These are phyloP conservation scores for Saimiri boliviensis DNA, from an alignment of 2,113 vertebrate species.

Conservation along the genomic window DNA sequence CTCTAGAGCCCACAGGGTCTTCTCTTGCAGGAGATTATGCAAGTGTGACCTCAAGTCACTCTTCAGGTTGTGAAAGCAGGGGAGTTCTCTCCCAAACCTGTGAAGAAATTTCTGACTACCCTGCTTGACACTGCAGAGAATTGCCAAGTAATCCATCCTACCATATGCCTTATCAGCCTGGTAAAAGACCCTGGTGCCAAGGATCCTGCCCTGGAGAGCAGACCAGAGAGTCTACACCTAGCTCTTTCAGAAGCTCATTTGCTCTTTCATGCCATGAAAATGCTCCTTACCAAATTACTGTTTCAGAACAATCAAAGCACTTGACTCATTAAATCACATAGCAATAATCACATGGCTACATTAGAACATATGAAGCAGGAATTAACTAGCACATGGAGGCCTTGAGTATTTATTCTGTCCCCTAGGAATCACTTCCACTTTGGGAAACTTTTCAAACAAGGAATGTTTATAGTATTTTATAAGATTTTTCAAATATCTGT, in stretches of 20 bases:
- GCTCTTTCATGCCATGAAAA: background rate
- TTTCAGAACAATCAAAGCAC: background rate
- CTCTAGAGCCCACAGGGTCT: background rate
- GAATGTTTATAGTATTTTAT: background rate
- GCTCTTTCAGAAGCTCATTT: background rate
- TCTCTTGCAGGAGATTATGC: background rate
- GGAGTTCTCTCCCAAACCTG: too few species aligned
- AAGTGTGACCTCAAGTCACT: background rate
- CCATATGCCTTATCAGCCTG: background rate
- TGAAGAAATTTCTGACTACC: background rate
- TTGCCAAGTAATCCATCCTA: background rate
- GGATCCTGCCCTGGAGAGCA: background rate
- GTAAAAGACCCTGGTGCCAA: background rate
- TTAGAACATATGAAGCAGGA: background rate
- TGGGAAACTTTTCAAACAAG: background rate
- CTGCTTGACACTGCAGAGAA: background rate
- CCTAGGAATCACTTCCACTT: background rate
- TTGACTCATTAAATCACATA: background rate
- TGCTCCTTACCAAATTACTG: background rate
- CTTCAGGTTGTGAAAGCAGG: background rate
- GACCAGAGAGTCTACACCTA: background rate
- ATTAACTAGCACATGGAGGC: background rate
- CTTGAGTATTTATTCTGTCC: background rate
- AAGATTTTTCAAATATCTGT: background rate
- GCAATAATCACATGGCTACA: background rate